Base-by-base conservation (phyloP, 1,140 invertebrate genomes). In the Scaptomyza graminum region DNA sequence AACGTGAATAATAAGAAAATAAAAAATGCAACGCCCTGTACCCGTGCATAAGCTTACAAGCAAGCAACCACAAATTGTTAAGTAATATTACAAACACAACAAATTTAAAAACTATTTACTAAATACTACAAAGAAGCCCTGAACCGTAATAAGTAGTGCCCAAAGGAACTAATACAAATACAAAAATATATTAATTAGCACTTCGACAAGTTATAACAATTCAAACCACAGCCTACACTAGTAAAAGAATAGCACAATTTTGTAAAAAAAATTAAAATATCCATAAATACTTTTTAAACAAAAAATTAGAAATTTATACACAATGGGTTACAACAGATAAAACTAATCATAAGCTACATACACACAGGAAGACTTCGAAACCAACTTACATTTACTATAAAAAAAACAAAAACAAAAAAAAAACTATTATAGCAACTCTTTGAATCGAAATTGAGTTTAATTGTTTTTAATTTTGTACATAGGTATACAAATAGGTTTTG, bases 131-230 rank as follows among this genome's bases (percentile, higher is more conserved):
- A 76, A 72, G 66, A 83, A 59, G 79, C 83, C 83, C 83, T 88
- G 83, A 87, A 87, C 79, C 83, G 82, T 67, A 87, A 87, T 87
- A 76, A 87, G 83, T 87, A 87, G 82, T 87, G 82, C 82, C 82
- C 82, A 85, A 87, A 85, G 59, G 61, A 70, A 80, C 61, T 60
- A 70, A 76, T 67, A 80, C 74, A 65, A 80, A 62, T 47, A 78
- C 55, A 47, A 51, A 13, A 59, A 11, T 76, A 79, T 51, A 80
- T 76, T 71, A 85, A 68, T 52, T 82, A 87, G 82, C 83, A 88
- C 82, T 87, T 87, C 82, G 65, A 65, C 13, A 79, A 62, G 77
- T 75, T 82, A 87, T 79, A 82, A 88, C 71, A 79, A 89, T 88
- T 87, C 83, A 89, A 87, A 68, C 76, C 77, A 76, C 76, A 88